Evolutionary conservation across 2,888 invertebrate genomes (phyloP).

Genomic region (Ectemnius cavifrons): DNA sequence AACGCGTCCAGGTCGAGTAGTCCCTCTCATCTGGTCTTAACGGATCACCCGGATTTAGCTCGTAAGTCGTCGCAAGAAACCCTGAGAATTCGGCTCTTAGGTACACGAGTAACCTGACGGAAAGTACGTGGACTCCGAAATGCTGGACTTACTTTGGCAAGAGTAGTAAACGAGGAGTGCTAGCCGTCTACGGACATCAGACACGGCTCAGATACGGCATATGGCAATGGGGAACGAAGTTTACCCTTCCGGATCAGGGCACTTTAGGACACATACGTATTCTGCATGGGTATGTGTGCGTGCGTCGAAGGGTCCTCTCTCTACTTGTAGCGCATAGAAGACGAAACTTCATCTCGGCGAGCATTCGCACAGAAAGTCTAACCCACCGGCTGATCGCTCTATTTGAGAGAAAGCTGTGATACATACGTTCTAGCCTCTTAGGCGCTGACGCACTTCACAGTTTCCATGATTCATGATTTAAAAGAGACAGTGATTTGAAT

Average conservation of each 20-base stretch:
- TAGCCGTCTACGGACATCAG: constrained; percentile 37
- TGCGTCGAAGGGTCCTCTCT: constrained; percentile 18
- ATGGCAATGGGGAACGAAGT: constrained; percentile 50
- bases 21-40: constrained; percentile 44
- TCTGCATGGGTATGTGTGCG: neutral
- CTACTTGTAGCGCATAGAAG: constrained; percentile 10
- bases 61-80: constrained; percentile 50
- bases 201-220: constrained; percentile 42
- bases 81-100: constrained; percentile 50
- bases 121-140: constrained; percentile 43
- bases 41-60: constrained; percentile 50
- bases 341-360: constrained; percentile 33
- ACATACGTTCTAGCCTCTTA: neutral
- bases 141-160: constrained; percentile 48
- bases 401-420: constrained; percentile 27
- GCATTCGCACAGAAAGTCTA: constrained; percentile 26
- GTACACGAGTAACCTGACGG: constrained; percentile 32
- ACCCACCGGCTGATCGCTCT: constrained; percentile 37
- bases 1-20: constrained; percentile 33
- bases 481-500: neutral
- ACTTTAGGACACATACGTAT: constrained; percentile 35
- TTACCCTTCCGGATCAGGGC: constrained; percentile 53
- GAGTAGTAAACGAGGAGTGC: constrained; percentile 39
- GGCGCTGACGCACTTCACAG: neutral
- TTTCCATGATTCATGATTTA: neutral